phyloP scores from a whole-genome alignment of 2,888 invertebrate species.

The Clitarchus hookeri region DNA sequence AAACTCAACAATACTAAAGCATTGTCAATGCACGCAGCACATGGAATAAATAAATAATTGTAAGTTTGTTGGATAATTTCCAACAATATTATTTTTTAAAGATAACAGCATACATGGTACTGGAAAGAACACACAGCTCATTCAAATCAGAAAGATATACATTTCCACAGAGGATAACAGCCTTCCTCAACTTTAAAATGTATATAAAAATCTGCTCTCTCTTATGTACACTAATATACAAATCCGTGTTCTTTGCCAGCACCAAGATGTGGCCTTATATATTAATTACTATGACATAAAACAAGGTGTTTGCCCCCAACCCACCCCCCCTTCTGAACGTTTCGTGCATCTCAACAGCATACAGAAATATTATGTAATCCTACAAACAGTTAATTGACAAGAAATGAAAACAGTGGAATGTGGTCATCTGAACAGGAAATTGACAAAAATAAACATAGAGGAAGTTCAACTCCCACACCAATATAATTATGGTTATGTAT shows the following conservation, averaged over 20 bases:
- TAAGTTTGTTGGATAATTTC: slow-evolving; percentile 22
- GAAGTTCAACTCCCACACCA: slow-evolving; percentile 45
- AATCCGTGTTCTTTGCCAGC: slow-evolving; percentile 40
- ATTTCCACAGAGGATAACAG: slow-evolving; percentile 29
- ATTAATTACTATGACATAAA: slow-evolving; percentile 48
- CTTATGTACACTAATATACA: slow-evolving; percentile 36
- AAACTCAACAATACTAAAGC: slow-evolving; percentile 33
- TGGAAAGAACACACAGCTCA: slow-evolving; percentile 40
- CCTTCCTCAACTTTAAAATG: slow-evolving; percentile 30
- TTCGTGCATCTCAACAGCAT: slow-evolving; percentile 87
- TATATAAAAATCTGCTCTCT: slow-evolving; percentile 34
- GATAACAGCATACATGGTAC: slow-evolving; percentile 36
- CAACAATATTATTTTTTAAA: slow-evolving; percentile 35
- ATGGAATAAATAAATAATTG: slow-evolving; percentile 33
- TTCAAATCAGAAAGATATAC: slow-evolving; percentile 29
- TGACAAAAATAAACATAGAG: slow-evolving; percentile 36
- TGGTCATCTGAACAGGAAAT: slow-evolving; percentile 37
- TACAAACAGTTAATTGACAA: slow-evolving; percentile 38
- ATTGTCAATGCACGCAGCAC: slow-evolving; percentile 27
- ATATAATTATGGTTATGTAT: slow-evolving; percentile 40
- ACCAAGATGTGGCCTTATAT: slow-evolving; percentile 32
- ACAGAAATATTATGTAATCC: slow-evolving; percentile 58
- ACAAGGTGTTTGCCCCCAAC: slow-evolving; percentile 54
- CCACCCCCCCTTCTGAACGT: slow-evolving; percentile 77
- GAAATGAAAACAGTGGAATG: slow-evolving; percentile 42